Evolutionary conservation across 2,113 vertebrate species (phyloP).

Genomic region (Prolemur simus): DNA sequence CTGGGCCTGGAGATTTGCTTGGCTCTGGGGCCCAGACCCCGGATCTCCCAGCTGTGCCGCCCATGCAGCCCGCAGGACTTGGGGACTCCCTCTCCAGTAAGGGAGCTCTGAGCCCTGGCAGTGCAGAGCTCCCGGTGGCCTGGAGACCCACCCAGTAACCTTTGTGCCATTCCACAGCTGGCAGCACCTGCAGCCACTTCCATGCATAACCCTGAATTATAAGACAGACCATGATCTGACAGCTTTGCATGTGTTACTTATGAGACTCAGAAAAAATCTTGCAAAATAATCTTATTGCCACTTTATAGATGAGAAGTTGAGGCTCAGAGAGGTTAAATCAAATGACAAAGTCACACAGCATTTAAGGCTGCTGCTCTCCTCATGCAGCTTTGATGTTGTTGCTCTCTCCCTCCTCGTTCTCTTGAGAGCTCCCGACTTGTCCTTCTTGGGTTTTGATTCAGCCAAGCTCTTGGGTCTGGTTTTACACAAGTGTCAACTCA

Average conservation of each 20-base stretch:
- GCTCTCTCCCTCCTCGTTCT: neutral
- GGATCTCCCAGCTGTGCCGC: neutral
- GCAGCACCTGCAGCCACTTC: accelerated
- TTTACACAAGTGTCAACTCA: neutral
- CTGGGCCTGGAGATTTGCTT: neutral
- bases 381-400: accelerated
- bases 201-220: neutral
- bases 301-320: neutral
- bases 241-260: neutral
- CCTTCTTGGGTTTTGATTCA: neutral
- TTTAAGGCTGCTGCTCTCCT: neutral
- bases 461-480: neutral
- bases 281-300: neutral
- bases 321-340: neutral
- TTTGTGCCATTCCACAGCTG: accelerated
- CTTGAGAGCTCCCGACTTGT: neutral
- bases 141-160: no score
- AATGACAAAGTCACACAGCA: neutral
- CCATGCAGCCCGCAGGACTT: neutral
- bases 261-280: neutral
- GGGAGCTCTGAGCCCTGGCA: neutral
- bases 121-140: neutral
- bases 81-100: neutral
- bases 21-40: accelerated
- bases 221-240: neutral